Base-by-base conservation (phyloP, 2,113 vertebrate genomes). In the Aptenodytes patagonicus region DNA sequence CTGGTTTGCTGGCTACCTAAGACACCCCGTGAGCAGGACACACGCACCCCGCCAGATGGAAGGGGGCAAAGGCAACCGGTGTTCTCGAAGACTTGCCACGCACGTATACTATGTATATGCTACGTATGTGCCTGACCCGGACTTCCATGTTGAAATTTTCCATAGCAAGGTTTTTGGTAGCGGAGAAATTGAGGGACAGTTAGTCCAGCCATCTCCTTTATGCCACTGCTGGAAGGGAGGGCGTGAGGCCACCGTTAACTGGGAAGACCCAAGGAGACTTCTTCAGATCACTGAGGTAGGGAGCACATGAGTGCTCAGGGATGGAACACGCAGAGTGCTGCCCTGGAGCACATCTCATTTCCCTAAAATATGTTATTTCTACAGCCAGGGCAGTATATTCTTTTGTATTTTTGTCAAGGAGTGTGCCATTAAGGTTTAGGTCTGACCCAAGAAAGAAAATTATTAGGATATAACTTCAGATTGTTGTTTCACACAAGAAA, bases 251-350 rank as follows among this genome's bases (percentile, higher is more conserved):
- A 29, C 38, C 49, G 9, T 12, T 20, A 34, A 28, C 9, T 28
- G 28, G 9, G 31, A 58, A 32, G 4, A 73, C 22, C 13, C 32
- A 34, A 71, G 46, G 49, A 81, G 34, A 70, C 19, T 44, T 72
- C n/a, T 70, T 64, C 32, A 40, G 42, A n/a, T 52, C 42, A 15
- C 17, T 49, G 28, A 10, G 0, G 0, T 1, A 24, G 24, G 54
- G 38, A 57, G 14, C 54, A 62, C 3, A 1, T 17, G 51, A 64
- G 20, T 51, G 49, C 28, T 64, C 29, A 49, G 29, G 20, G 32
- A 15, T 25, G n/a, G 69, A 68, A 52, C 40, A 42, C n/a, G 25
- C 5, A 17, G 24, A n/a, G 19, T 51, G 40, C 87, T 78, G 46
- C 61, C 32, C 47, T 42, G 47, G 46, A 51, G 31, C 71, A 68